Conservation (phyloP, 1,140 invertebrate genomes). For the Microplitis mediator region DNA sequence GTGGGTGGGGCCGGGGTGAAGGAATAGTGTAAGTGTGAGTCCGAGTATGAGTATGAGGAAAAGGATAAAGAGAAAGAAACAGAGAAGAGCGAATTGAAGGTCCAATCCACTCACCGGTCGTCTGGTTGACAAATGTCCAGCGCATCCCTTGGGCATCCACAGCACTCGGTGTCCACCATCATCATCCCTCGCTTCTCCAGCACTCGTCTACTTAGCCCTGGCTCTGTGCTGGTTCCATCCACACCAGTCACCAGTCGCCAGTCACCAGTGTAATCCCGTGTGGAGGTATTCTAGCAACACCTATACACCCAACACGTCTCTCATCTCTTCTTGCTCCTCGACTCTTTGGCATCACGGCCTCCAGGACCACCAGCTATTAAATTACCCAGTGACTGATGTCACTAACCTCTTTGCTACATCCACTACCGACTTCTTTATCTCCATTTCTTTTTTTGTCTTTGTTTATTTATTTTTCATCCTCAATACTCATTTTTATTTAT, state of each 20-base stretch:
- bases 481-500: neutral
- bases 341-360: slow-evolving; percentile 40
- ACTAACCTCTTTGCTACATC: slow-evolving; percentile 21
- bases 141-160: slow-evolving; percentile 51
- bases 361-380: slow-evolving; percentile 46
- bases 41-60: neutral
- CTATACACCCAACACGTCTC: neutral
- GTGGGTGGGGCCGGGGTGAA: too few relatives aligned
- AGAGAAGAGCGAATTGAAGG: slow-evolving; percentile 38
- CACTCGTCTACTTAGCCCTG: slow-evolving; percentile 19
- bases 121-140: slow-evolving; percentile 61
- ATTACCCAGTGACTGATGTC: slow-evolving; percentile 44
- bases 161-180: slow-evolving; percentile 35
- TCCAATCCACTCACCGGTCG: slow-evolving; percentile 56
- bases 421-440: slow-evolving; percentile 14
- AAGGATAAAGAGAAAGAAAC: neutral
- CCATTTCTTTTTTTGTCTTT: slow-evolving; percentile 8
- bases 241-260: too few relatives aligned
- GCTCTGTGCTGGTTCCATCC: too few relatives aligned
- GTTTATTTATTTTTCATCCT: neutral
- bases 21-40: too few relatives aligned
- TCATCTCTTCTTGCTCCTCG: slow-evolving; percentile 22
- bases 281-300: slow-evolving; percentile 19
- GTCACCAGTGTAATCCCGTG: slow-evolving; percentile 41
- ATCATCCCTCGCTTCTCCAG: slow-evolving; percentile 46